Percentiles rank a stretch among this genome's conserved stretches.
Conservation (phyloP, 2,797 vertebrate genomes). For the Pantherophis vulpinus region DNA sequence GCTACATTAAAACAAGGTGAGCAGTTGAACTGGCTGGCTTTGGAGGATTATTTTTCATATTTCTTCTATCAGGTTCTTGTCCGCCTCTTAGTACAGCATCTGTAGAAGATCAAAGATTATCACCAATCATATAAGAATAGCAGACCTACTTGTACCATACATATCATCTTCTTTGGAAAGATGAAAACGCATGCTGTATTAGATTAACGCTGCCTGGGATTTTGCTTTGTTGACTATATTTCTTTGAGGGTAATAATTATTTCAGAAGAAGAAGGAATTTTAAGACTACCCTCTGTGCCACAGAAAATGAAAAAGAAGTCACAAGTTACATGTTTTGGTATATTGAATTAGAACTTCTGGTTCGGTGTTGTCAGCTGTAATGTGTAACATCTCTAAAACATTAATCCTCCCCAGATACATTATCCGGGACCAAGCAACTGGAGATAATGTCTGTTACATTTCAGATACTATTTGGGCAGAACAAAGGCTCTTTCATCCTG, state of each 20-base stretch:
- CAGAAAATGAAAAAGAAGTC: constrained; percentile 43
- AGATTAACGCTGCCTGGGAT: constrained; percentile 11
- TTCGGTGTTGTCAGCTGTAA: neutral
- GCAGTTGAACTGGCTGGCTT: neutral
- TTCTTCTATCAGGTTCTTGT: neutral
- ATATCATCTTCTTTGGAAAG: constrained; percentile 17
- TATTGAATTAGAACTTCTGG: neutral
- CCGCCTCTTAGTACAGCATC: constrained; percentile 9
- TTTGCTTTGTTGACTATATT: constrained; percentile 29
- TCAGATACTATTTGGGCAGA: neutral
- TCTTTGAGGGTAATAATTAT: constrained; percentile 23
- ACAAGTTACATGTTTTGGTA: neutral
- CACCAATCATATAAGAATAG: constrained; percentile 7
- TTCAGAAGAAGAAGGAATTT: constrained; percentile 34
- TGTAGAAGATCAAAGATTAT: neutral
- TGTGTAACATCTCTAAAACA: neutral
- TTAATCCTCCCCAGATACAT: neutral
- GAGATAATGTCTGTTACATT: neutral
- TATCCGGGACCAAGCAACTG: neutral
- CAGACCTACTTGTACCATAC: neutral
- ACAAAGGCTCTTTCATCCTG: neutral
- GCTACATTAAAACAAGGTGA: neutral
- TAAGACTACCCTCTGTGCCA: constrained; percentile 33
- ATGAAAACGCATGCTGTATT: neutral
- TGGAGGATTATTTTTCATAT: constrained; percentile 4